Percentiles rank a stretch among this genome's conserved stretches.
Evolutionary conservation across 2,113 vertebrate genomes (phyloP).

Genomic region (Panthera leo): DNA sequence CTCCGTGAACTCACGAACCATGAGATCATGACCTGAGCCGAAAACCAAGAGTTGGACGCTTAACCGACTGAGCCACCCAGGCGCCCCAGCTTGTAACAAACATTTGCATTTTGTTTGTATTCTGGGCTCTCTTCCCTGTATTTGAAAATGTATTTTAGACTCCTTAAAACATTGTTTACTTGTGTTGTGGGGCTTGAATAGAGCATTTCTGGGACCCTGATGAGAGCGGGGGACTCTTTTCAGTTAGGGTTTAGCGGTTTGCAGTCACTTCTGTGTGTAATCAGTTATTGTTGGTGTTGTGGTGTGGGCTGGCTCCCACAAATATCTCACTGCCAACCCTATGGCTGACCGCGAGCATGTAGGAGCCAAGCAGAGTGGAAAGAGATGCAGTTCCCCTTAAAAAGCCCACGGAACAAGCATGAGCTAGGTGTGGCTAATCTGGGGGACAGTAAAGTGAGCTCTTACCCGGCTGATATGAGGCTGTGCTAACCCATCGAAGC

Average conservation of each 20-base stretch:
- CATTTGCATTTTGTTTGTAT: background rate
- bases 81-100: no score
- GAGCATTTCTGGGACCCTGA: background rate
- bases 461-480: background rate
- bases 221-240: background rate
- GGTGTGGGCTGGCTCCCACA: background rate
- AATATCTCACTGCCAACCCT: background rate
- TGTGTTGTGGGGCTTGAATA: background rate
- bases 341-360: accelerated
- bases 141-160: background rate
- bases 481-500: background rate
- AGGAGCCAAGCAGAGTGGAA: background rate
- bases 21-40: no score
- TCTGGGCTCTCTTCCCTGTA: background rate
- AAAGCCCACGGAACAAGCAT: background rate
- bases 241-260: background rate
- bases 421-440: background rate
- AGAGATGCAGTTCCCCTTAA: background rate
- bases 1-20: no score
- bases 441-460: background rate
- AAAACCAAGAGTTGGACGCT: no score
- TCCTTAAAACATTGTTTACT: background rate
- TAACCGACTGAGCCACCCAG: no score
- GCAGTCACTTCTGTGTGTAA: background rate
- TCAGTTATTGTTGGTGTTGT: background rate